Evolutionary conservation across 2,113 vertebrate genomes (phyloP).

Genomic region (Neotragus moschatus): DNA sequence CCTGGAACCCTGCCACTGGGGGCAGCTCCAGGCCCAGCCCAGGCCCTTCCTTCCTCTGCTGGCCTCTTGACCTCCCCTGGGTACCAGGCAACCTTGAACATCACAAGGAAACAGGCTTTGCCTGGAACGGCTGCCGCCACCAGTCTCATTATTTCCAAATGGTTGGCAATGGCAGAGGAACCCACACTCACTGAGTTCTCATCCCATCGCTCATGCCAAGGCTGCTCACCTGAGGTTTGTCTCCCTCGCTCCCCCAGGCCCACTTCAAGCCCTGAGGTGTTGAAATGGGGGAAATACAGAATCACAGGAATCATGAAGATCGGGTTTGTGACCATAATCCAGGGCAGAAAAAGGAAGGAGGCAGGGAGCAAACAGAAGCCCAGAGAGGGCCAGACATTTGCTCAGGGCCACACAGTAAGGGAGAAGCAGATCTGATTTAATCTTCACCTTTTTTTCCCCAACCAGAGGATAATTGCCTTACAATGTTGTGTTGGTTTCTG

Average conservation of each 20-base stretch:
- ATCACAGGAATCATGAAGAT: not conserved
- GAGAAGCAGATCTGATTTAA: not conserved
- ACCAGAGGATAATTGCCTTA: not conserved
- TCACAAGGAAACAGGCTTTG: not conserved
- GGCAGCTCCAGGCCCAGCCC: not conserved
- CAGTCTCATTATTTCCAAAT: not conserved
- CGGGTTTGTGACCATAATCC: not conserved
- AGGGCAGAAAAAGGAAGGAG: not conserved
- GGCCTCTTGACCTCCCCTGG: not conserved
- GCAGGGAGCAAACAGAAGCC: not conserved
- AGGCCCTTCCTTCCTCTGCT: not conserved
- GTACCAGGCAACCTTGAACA: not conserved
- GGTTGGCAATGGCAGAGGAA: not conserved
- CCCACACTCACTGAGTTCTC: not conserved
- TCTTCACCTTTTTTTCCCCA: no score
- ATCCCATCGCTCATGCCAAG: not conserved
- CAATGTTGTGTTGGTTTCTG: not conserved
- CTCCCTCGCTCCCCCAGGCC: not conserved
- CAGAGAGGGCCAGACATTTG: not conserved
- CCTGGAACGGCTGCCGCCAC: not conserved
- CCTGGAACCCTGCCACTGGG: not conserved
- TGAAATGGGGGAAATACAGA: not conserved
- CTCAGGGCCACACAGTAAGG: not conserved
- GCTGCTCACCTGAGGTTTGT: fast-evolving
- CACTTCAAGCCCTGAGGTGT: not conserved